Evolutionary conservation across 2,888 invertebrate genomes (phyloP).

Genomic region (Limnephilus auricula): DNA sequence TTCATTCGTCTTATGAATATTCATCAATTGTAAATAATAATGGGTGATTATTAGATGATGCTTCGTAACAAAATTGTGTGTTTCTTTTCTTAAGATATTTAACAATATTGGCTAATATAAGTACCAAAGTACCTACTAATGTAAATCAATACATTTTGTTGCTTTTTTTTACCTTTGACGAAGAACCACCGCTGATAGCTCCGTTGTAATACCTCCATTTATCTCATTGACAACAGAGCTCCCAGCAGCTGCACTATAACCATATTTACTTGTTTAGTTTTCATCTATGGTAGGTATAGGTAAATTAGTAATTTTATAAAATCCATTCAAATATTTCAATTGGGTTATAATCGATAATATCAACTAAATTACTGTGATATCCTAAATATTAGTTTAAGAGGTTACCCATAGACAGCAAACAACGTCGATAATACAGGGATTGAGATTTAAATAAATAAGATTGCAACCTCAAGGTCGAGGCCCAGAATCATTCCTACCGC

Average conservation of each 20-base stretch:
- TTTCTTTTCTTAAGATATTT: not conserved
- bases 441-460: too few species aligned
- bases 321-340: too few species aligned
- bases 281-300: not conserved
- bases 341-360: too few species aligned
- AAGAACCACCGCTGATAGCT: not conserved
- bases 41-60: not conserved
- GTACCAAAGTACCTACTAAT: not conserved
- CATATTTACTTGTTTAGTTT: not conserved
- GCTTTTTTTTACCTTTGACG: not conserved
- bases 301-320: too few species aligned
- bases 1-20: slow-evolving; percentile 3
- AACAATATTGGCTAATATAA: not conserved
- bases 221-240: not conserved
- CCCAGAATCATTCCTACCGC: too few species aligned
- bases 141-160: not conserved
- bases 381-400: too few species aligned
- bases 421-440: too few species aligned
- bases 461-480: too few species aligned
- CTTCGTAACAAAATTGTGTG: not conserved
- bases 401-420: too few species aligned
- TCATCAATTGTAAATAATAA: not conserved
- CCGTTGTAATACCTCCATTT: not conserved
- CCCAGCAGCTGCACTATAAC: not conserved
- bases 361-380: too few species aligned